Base-by-base conservation (phyloP, 1,140 invertebrate genomes). In the Hylyphantes graminicola region DNA sequence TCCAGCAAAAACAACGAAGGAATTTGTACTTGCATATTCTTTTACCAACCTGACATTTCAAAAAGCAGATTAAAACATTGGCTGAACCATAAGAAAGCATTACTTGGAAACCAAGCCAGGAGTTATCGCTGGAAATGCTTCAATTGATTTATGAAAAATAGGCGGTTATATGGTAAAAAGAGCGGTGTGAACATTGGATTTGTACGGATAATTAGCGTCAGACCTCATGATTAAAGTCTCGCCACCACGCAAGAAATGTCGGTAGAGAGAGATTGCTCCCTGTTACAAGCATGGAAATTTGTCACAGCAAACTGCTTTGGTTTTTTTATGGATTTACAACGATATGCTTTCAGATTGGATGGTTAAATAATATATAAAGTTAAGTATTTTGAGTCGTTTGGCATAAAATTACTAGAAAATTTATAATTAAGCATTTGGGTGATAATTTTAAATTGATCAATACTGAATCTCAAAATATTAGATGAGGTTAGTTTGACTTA, bases 121-220 rank as follows among this genome's bases (percentile, higher is more conserved):
- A 68, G 35, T 68, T 68, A 17, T 73, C 19, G 21, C 19, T 19
- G 10, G 50, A 17, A 53, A 54, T 50, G 21, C n/a, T 3, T 21
- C 73, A 11, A 35, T 21, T 75, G 73, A 75, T 75, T 75, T 75
- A 75, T 75, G 57, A 57, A 17, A 53, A 54, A 75, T 75, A 75
- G 53, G 53, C 57, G 73, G 61, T 75, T 63, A 75, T 75, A 53
- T 59, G 53, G 55, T 50, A 75, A 75, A 75, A 75, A 75, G 12
- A 15, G 21, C 17, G 12, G 55, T 61, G 73, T 75, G 73, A 75
- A 75, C 73, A 75, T 75, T 59, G 57, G 55, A 54, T 72, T 53
- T 72, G 48, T 72, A 72, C 21, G 73, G 12, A 48, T 57, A 75
- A 75, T 75, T 75, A 75, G 73, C 61, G 73, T 75, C 73, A 75